Percentiles rank a stretch among this genome's conserved stretches.
Evolutionary conservation across 2,113 vertebrate species (phyloP).

Genomic region (Malurus alboscapulatus): DNA sequence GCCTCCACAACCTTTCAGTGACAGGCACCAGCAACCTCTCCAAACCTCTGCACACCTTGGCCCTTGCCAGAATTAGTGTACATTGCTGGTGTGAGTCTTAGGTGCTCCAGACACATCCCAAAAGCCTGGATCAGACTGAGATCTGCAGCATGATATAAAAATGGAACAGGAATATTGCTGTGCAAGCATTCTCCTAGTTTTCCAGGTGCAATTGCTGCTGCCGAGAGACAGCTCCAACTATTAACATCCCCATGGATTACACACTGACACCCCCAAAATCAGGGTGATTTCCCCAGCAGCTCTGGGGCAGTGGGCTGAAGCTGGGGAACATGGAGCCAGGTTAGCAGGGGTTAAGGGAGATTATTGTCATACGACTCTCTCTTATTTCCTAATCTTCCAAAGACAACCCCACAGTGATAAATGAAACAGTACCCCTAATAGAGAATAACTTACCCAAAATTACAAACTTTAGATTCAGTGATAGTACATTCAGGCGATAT

Average conservation of each 20-base stretch:
- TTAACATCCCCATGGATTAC: background rate
- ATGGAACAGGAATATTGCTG: background rate
- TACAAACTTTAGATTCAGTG: constrained; percentile 36
- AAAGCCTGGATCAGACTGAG: background rate
- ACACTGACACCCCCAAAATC: background rate
- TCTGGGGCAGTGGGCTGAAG: background rate
- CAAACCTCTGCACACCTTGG: background rate
- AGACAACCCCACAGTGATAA: background rate
- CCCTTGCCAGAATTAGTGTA: background rate
- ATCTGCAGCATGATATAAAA: background rate
- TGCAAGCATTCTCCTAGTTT: background rate
- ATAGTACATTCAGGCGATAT: constrained; percentile 26
- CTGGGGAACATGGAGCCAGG: background rate
- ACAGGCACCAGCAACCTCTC: background rate
- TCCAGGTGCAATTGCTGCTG: background rate
- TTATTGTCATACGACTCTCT: background rate
- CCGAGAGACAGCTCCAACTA: rapidly evolving
- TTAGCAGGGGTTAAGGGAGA: background rate
- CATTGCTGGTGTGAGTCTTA: background rate
- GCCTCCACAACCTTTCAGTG: background rate
- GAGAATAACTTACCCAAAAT: constrained; percentile 9
- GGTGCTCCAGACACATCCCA: background rate
- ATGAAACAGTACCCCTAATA: constrained; percentile 1
- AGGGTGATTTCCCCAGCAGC: background rate
- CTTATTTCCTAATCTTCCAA: background rate